A percentile compares a stretch with the other conserved stretches of the same genome.
Conservation (phyloP, 2,113 vertebrate genomes). For the Symphodus melops region DNA sequence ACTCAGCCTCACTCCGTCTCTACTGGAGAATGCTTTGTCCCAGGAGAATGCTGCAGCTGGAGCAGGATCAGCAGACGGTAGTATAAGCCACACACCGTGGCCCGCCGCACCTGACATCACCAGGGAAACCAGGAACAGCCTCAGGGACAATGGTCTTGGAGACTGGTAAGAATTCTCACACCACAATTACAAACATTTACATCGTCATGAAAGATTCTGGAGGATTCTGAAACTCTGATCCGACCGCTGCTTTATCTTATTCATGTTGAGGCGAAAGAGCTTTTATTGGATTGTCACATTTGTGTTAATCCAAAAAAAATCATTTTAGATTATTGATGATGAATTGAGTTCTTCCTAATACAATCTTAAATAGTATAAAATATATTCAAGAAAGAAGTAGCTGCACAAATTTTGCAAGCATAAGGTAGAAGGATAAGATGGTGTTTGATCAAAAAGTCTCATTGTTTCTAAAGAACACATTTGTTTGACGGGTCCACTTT, state of each 20-base stretch:
- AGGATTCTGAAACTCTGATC: background rate
- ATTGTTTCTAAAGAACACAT: too few relatives aligned
- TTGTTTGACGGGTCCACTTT: background rate
- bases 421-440: too few relatives aligned
- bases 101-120: slow-evolving; percentile 97
- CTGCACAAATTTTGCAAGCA: too few relatives aligned
- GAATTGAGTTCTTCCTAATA: too few relatives aligned
- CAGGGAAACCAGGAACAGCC: slow-evolving; percentile 92
- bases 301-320: too few relatives aligned
- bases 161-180: slow-evolving; percentile 74
- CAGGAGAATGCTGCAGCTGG: slow-evolving; percentile 85
- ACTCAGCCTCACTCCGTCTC: slow-evolving; percentile 87
- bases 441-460: too few relatives aligned
- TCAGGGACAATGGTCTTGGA: slow-evolving; percentile 81
- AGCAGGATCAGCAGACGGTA: slow-evolving; percentile 79
- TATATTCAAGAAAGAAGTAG: too few relatives aligned
- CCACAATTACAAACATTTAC: background rate
- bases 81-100: slow-evolving; percentile 88
- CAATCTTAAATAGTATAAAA: too few relatives aligned
- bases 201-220: background rate
- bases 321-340: too few relatives aligned
- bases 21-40: slow-evolving; percentile 90
- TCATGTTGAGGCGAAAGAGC: too few relatives aligned
- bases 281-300: too few relatives aligned
- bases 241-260: too few relatives aligned